Percentiles rank a stretch among this genome's conserved stretches.
These are phyloP conservation scores for Julus scandinavius DNA, from an alignment of 2,888 invertebrate species.

Conservation along the genomic window DNA sequence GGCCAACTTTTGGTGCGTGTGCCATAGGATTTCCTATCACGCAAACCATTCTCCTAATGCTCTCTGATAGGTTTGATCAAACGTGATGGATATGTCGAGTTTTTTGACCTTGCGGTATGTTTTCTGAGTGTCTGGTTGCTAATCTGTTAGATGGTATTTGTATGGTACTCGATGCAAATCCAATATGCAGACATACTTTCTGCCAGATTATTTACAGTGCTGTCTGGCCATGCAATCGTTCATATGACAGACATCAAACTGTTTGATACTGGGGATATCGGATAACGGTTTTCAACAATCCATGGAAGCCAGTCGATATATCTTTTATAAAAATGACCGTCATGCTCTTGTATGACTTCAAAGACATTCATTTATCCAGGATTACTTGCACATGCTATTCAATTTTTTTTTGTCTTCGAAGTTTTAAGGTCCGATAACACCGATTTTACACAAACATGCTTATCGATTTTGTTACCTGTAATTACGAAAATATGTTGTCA, in stretches of 20 bases:
- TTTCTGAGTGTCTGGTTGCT: not conserved
- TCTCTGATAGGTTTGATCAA: not conserved
- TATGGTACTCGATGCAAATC: not conserved
- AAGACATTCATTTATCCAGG: not conserved
- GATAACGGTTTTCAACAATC: not conserved
- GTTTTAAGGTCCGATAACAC: not conserved
- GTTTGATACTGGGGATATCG: not conserved
- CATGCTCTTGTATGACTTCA: not conserved
- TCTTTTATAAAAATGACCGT: not conserved
- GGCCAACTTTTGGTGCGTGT: not conserved
- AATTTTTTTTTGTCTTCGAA: not conserved
- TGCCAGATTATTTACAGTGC: not conserved
- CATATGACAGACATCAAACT: not conserved
- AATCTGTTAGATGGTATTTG: no score
- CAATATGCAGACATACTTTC: not conserved
- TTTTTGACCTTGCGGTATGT: not conserved
- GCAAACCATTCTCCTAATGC: not conserved
- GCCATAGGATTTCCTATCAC: not conserved
- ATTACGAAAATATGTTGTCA: slow-evolving; percentile 1
- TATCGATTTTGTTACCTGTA: slow-evolving; percentile 3
- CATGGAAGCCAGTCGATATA: not conserved
- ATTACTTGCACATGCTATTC: not conserved
- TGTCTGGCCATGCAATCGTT: not conserved
- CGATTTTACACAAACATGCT: not conserved
- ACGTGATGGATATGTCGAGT: not conserved